Base-by-base conservation (phyloP, 2,888 invertebrate species). In the Ctenicera cuprea region DNA sequence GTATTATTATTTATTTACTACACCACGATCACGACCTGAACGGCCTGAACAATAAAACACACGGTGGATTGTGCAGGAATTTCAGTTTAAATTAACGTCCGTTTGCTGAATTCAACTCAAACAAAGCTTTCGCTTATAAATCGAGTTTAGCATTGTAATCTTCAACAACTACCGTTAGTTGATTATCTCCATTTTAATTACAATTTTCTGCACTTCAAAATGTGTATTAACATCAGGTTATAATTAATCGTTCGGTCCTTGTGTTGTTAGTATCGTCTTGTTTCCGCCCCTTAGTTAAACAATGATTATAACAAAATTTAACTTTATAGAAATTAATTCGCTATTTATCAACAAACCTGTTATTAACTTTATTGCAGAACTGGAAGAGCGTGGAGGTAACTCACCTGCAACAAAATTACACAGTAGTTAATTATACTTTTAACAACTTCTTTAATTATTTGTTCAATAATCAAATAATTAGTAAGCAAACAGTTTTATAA, bases 51-150 rank as follows among this genome's bases (percentile, higher is more conserved):
- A 57, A 57, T 18, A 33, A 33, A 20, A 59, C 52, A 20, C 59
- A 20, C 38, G 22, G 38, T 20, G 18, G 12, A 59, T 59, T 59
- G 59, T 20, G 37, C 18, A 38, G 59, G 59, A 59, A 37, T 59
- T 59, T 38, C 57, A 38, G 59, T 38, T 59, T 18, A 59, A 59
- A 59, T 59, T 59, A 59, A 59, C 59, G 59, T 38, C 59, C 59
- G 59, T 38, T 59, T 38, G 38, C 12, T 20, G 59, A 59, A 59
- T 59, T 59, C 59, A 38, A 5, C 22, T 20, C 59, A 41, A 54
- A 59, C 59, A 59, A 59, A 59, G 59, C 59, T 18, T 18, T 37
- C 38, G 59, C 41, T 59, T 38, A 38, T 59, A 41, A 20, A 41
- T 59, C 22, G 59, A 7, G 20, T 38, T 38, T 14, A 16, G 12